A percentile compares a stretch with the other conserved stretches of the same genome.
These are phyloP conservation scores for Eupithecia vulgata DNA, from an alignment of 2,888 invertebrate genomes.

Conservation along the genomic window DNA sequence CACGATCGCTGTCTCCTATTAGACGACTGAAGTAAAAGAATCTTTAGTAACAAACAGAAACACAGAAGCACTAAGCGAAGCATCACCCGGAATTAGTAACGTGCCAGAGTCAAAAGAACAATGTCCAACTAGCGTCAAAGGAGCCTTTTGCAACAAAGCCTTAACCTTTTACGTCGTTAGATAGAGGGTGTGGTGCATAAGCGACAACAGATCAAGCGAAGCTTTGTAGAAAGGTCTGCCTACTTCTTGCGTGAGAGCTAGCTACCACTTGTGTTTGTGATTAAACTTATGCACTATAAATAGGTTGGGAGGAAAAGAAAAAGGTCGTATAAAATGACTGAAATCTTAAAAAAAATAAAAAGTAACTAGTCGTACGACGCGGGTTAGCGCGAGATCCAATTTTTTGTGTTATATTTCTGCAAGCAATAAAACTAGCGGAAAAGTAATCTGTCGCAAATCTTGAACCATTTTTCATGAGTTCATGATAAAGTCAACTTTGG, in stretches of 20 bases:
- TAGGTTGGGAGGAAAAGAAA: too few relatives aligned
- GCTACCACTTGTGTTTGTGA: not conserved
- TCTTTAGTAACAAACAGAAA: not conserved
- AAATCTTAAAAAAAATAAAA: too few relatives aligned
- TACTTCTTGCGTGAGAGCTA: not conserved
- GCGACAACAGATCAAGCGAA: conserved; percentile 35
- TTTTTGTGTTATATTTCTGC: too few relatives aligned
- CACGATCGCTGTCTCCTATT: not conserved
- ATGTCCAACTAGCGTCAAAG: conserved; percentile 72
- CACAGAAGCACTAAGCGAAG: conserved; percentile 15
- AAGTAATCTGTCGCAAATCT: too few relatives aligned
- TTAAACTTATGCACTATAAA: too few relatives aligned
- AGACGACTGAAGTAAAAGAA: not conserved
- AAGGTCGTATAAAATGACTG: too few relatives aligned
- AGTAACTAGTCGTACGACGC: too few relatives aligned
- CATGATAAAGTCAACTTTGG: too few relatives aligned
- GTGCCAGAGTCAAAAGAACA: conserved; percentile 68
- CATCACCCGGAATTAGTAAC: conserved; percentile 41
- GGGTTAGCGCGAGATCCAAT: too few relatives aligned
- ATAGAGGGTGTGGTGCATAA: conserved; percentile 38
- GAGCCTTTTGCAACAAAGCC: conserved; percentile 70
- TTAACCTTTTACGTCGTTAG: conserved; percentile 53
- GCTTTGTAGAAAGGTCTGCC: not conserved
- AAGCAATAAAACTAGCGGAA: too few relatives aligned
- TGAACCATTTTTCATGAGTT: too few relatives aligned